Percentiles rank a stretch among this genome's conserved stretches.
Conservation (phyloP, 2,888 invertebrate genomes). For the Mongoloraphidia duomilia region DNA sequence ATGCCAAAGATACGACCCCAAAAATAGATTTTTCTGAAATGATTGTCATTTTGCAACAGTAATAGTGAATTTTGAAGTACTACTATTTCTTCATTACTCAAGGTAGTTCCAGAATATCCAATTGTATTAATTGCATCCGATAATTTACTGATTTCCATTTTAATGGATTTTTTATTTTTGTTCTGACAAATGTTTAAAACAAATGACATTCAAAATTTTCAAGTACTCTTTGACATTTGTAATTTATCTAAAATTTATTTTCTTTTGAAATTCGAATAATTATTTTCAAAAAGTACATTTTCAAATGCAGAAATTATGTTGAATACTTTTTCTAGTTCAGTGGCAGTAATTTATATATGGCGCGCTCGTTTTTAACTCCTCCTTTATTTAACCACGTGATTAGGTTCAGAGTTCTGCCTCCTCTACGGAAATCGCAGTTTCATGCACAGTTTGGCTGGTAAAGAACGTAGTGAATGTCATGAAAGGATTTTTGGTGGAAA, state of each 20-base stretch:
- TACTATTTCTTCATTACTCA: conserved; percentile 58
- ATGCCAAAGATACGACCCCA: conserved; percentile 75
- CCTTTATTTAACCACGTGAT: conserved; percentile 2
- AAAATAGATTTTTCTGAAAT: conserved; percentile 65
- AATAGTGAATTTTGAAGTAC: conserved; percentile 63
- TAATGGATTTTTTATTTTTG: conserved; percentile 1
- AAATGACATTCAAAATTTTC: neutral
- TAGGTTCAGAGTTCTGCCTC: neutral
- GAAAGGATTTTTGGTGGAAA: conserved; percentile 16
- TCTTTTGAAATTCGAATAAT: neutral
- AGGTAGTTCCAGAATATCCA: conserved; percentile 49
- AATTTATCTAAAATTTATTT: too few species aligned
- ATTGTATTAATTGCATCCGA: conserved; percentile 37
- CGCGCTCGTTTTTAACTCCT: neutral
- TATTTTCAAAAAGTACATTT: neutral
- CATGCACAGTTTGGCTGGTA: conserved; percentile 7
- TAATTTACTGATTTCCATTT: conserved; percentile 40
- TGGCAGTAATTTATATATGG: conserved; percentile 1
- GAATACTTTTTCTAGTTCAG: too few species aligned
- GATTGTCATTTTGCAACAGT: conserved; percentile 69
- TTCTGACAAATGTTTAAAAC: neutral
- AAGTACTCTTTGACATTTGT: neutral
- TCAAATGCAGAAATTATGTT: too few species aligned
- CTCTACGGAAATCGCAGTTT: conserved; percentile 6
- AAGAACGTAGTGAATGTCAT: conserved; percentile 25